phyloP scores from a whole-genome alignment of 2,888 invertebrate species.

The Drosophila multiciliata region DNA sequence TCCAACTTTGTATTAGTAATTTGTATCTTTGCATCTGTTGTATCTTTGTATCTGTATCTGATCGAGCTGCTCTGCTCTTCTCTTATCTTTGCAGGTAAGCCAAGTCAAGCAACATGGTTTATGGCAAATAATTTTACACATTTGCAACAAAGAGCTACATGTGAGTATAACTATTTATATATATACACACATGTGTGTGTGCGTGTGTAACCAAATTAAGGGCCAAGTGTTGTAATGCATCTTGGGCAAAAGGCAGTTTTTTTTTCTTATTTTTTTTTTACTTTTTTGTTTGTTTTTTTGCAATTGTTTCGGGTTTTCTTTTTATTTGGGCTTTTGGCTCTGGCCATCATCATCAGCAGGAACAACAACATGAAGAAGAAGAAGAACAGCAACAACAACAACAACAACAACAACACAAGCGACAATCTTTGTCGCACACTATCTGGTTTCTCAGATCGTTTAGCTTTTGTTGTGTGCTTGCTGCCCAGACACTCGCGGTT shows the following conservation, averaged over 20 bases:
- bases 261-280: background rate
- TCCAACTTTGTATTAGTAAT: background rate
- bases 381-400: conserved; percentile 11
- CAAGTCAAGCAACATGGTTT: conserved; percentile 17
- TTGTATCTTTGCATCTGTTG: conserved; percentile 13
- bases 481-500: conserved; percentile 77
- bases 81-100: conserved; percentile 46
- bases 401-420: conserved; percentile 14
- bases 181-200: background rate
- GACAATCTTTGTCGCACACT: conserved; percentile 65
- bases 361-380: conserved; percentile 20
- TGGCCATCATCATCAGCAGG: conserved; percentile 62
- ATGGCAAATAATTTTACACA: conserved; percentile 39
- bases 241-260: conserved; percentile 23
- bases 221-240: conserved; percentile 46
- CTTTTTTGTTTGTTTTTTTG: conserved; percentile 26
- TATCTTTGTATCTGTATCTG: conserved; percentile 14
- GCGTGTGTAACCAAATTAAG: conserved; percentile 53
- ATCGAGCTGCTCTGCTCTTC: conserved; percentile 5
- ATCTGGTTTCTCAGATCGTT: conserved; percentile 79
- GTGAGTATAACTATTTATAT: conserved; percentile 11
- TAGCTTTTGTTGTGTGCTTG: conserved; percentile 64
- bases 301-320: conserved; percentile 40
- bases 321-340: conserved; percentile 49
- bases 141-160: conserved; percentile 16